phyloP scores from a whole-genome alignment of 2,888 invertebrate species.

The Trisateles emortualis region DNA sequence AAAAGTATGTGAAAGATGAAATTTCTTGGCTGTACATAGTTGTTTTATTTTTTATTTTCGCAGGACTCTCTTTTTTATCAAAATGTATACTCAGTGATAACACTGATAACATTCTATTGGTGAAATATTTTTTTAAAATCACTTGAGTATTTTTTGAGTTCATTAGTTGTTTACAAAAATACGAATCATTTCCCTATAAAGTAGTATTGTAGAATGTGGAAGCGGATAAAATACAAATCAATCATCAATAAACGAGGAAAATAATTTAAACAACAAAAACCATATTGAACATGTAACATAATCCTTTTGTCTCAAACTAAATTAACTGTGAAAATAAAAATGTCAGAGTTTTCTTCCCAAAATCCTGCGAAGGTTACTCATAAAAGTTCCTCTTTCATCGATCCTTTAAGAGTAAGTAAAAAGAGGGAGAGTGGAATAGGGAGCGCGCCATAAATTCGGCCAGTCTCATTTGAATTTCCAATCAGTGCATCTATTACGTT shows the following conservation, averaged over 20 bases:
- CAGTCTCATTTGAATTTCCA: constrained; percentile 84
- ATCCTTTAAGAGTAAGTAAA: constrained; percentile 53
- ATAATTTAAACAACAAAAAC: no score
- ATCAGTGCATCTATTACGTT: constrained; percentile 78
- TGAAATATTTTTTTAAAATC: no score
- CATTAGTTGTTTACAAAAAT: no score
- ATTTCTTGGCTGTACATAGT: no score
- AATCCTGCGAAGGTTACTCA: constrained; percentile 35
- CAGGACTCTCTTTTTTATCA: no score
- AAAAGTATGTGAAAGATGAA: no score
- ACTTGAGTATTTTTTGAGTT: no score
- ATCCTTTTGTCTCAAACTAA: background rate
- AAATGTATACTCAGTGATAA: no score
- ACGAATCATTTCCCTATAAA: no score
- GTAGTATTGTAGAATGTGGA: no score
- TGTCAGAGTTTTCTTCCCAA: constrained; percentile 25
- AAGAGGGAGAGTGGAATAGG: constrained; percentile 63
- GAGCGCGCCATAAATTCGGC: constrained; percentile 75
- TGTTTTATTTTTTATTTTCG: no score
- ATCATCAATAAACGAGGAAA: background rate
- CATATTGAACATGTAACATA: background rate
- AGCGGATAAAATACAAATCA: background rate
- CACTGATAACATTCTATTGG: no score
- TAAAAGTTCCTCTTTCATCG: constrained; percentile 41
- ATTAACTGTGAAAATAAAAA: constrained; percentile 11